These are phyloP conservation scores for Tapirus terrestris DNA, from an alignment of 2,113 vertebrate genomes.

Conservation along the genomic window DNA sequence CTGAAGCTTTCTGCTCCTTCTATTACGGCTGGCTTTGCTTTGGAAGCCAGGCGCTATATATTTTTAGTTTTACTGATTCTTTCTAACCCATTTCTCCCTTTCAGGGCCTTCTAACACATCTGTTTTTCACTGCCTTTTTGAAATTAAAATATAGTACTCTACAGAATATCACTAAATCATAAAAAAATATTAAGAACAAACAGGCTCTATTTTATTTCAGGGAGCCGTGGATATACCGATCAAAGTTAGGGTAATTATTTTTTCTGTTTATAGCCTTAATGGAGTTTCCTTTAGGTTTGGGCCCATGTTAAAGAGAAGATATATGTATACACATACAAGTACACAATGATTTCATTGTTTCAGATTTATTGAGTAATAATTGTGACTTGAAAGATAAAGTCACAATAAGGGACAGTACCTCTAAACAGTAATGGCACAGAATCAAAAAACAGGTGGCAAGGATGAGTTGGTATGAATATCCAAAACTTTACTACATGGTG, in stretches of 20 bases:
- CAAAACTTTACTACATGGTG: background rate
- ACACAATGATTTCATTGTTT: background rate
- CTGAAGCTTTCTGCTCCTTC: slow-evolving; percentile 6
- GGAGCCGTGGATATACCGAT: slow-evolving; percentile 32
- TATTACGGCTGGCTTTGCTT: background rate
- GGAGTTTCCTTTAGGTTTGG: slow-evolving; percentile 24
- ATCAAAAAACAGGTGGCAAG: background rate
- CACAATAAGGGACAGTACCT: background rate
- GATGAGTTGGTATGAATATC: background rate
- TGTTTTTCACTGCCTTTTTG: slow-evolving; percentile 27
- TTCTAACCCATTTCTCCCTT: slow-evolving; percentile 41
- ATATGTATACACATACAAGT: background rate
- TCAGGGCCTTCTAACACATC: background rate
- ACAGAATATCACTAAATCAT: slow-evolving; percentile 57
- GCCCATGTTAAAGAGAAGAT: slow-evolving; percentile 11
- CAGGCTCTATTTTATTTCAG: slow-evolving; percentile 31
- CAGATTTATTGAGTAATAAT: slow-evolving; percentile 30
- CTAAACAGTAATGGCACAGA: background rate
- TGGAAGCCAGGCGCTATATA: background rate
- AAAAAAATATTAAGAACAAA: slow-evolving; percentile 42
- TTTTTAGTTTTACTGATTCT: slow-evolving; percentile 52
- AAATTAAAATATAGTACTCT: slow-evolving; percentile 59
- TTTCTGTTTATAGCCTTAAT: background rate
- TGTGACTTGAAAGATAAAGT: slow-evolving; percentile 40
- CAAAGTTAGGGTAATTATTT: background rate